Evolutionary conservation across 2,797 vertebrate species (phyloP).

Genomic region (Rhynchonycteris naso): DNA sequence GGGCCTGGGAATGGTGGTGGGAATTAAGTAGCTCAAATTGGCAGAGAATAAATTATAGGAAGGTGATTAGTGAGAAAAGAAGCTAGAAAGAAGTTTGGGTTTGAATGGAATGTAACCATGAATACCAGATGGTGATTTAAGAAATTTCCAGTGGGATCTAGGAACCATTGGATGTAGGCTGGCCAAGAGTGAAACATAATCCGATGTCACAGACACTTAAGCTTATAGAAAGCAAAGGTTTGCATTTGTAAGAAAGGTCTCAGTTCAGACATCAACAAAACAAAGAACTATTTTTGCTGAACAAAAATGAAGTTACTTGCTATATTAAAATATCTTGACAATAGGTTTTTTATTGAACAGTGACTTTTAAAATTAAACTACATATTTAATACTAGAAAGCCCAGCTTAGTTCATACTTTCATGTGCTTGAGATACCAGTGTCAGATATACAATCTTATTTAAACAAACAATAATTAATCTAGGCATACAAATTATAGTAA

Average conservation of each 20-base stretch:
- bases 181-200: background rate
- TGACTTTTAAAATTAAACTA: slow-evolving; percentile 9
- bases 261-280: background rate
- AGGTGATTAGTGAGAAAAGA: background rate
- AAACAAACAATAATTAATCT: slow-evolving; percentile 43
- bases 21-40: background rate
- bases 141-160: background rate
- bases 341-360: background rate
- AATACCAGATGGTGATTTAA: background rate
- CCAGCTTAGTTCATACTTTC: background rate
- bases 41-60: background rate
- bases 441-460: background rate
- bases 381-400: slow-evolving; percentile 17
- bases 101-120: background rate
- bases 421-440: slow-evolving; percentile 9
- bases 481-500: slow-evolving; percentile 11
- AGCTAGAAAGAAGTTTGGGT: background rate
- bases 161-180: background rate
- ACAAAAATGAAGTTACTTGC: background rate
- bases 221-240: background rate
- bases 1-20: too few species aligned
- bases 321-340: background rate
- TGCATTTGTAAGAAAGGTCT: background rate
- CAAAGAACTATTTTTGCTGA: background rate
- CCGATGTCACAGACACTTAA: background rate